Evolutionary conservation across 2,888 invertebrate species (phyloP).

Genomic region (Rhodophaea formosa): DNA sequence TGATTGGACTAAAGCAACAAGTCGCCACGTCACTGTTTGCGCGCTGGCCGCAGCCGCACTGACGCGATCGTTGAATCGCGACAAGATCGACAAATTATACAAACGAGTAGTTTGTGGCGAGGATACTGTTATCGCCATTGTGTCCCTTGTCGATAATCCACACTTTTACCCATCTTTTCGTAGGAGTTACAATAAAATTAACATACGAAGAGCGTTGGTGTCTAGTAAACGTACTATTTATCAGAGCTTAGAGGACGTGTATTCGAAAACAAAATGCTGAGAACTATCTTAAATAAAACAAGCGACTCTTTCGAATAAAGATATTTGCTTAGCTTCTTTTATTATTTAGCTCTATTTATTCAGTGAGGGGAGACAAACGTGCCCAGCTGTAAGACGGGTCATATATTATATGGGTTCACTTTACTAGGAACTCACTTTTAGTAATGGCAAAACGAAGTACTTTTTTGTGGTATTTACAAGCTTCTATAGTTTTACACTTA

Average conservation of each 20-base stretch:
- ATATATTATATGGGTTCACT: too few relatives aligned
- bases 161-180: constrained; percentile 71
- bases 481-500: too few relatives aligned
- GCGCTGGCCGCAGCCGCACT: constrained; percentile 25
- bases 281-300: neutral
- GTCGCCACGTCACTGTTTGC: constrained; percentile 25
- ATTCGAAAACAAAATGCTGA: constrained; percentile 8
- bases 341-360: too few relatives aligned
- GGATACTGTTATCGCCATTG: constrained; percentile 46
- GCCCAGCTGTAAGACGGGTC: too few relatives aligned
- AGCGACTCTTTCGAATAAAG: neutral
- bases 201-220: constrained; percentile 58
- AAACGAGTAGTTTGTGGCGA: constrained; percentile 53
- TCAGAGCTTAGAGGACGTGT: constrained; percentile 33
- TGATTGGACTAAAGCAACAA: too few relatives aligned
- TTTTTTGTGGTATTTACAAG: too few relatives aligned
- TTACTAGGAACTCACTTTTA: too few relatives aligned
- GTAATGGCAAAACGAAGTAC: too few relatives aligned
- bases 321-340: neutral
- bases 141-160: constrained; percentile 51
- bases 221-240: constrained; percentile 39
- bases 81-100: constrained; percentile 65
- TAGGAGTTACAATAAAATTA: constrained; percentile 63
- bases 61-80: constrained; percentile 34
- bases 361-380: too few relatives aligned